Evolutionary conservation across 1,140 invertebrate genomes (phyloP).

Genomic region (Nasonia longicornis): DNA sequence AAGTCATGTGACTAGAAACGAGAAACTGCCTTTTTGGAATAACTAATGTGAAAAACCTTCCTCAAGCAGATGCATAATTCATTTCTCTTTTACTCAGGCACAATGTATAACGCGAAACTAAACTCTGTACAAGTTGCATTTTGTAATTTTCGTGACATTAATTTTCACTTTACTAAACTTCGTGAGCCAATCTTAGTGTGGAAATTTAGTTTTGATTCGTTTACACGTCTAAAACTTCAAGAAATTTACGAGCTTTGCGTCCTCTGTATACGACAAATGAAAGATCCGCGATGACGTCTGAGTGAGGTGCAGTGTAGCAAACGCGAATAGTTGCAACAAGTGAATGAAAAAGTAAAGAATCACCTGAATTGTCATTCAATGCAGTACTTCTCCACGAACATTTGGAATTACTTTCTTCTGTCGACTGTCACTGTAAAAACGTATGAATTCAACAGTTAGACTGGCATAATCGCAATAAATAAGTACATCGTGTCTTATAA

Average conservation of each 20-base stretch:
- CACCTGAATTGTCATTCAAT: slow-evolving; percentile 50
- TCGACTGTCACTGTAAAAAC: neutral
- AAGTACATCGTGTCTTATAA: neutral
- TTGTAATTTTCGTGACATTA: no score
- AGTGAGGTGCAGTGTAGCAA: neutral
- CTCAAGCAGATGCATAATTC: neutral
- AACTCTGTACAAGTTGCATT: neutral
- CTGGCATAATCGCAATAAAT: neutral
- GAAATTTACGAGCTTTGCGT: no score
- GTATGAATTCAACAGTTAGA: no score
- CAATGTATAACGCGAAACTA: neutral
- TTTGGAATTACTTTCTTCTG: slow-evolving; percentile 16
- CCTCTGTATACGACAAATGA: neutral
- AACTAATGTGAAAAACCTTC: neutral
- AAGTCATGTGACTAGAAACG: neutral
- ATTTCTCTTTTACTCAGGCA: neutral
- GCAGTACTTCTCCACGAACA: slow-evolving; percentile 20
- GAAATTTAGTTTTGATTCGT: no score
- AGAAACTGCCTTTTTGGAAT: neutral
- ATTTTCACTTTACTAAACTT: no score
- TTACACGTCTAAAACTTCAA: no score
- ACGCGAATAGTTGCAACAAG: neutral
- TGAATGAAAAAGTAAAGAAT: neutral
- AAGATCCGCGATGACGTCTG: neutral
- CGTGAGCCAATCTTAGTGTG: no score